Base-by-base conservation (phyloP, 2,113 vertebrate genomes). In the Macrotis lagotis region DNA sequence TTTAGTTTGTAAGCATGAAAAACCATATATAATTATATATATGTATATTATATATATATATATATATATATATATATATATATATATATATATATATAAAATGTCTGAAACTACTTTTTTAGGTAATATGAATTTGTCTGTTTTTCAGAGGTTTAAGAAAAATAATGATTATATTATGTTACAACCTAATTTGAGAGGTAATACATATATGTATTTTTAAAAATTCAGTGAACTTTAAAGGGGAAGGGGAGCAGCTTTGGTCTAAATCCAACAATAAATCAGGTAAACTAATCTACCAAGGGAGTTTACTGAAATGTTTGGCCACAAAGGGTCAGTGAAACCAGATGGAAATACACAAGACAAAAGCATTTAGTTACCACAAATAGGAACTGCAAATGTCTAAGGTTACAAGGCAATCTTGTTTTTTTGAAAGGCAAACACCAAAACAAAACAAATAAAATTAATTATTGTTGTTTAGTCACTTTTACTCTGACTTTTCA, bases 301-400 rank as follows among this genome's bases (percentile, higher is more conserved):
- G 93, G 94, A 93, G 31, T 92, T 95, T 94, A 96, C 96, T 97
- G 93, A 97, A 96, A 90, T 92, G 89, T 95, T 94, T 95, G 91
- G 92, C 8, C 95, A 96, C 93, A 5, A 74, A 95, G 48, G 92
- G 89, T 66, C 91, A 94, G 92, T 48, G 24, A 93, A 95, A 94
- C 91, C 96, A 93, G 74, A 92, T 51, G 66, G 92, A 31, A 96
- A 93, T 96, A 90, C 52, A 48, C 66, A 92, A 92, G 74, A 90
- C 37, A 95, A 96, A 95, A 91, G 48, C 48, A 92, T 94, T 95
- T 92, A 94, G 66, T 93, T 50, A 0, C 25, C 93, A 66, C 74
- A 91, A 55, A 31, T 88, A 50, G 51, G 6, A 91, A 74, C 59
- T 90, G 25, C 22, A 28, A 94, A 22, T 59, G 10, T 93, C 90